Base-by-base conservation (phyloP, 2,888 invertebrate species). In the Griposia aprilina region DNA sequence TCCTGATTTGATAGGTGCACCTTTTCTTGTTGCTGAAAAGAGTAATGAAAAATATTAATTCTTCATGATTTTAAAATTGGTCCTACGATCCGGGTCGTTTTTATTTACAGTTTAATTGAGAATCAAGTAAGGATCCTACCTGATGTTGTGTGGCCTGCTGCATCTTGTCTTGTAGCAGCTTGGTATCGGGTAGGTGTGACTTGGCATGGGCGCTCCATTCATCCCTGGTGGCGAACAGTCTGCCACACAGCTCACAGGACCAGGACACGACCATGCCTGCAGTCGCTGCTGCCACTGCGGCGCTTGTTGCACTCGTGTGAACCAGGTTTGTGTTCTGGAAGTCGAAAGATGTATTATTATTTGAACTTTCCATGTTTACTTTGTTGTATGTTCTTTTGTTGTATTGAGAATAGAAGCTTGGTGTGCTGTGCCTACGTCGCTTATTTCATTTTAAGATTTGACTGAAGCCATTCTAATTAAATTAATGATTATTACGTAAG, bases 131-230 rank as follows among this genome's bases (percentile, higher is more conserved):
- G 7, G 15, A 50, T 26, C 6, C 13, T 69, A 87, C 79, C 80
- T 88, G 88, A 80, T 97, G 96, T 87, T 96, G 96, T 74, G 95
- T 93, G 8, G 96, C 94, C 81, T 97, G 96, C 83, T 97, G 96
- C 94, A 96, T 96, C 86, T 96, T 95, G 83, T 97, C 97, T 85
- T 97, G 96, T 74, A 96, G 89, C 76, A 97, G 90, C 83, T 97
- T 97, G 52, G 90, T 96, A 83, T 97, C 97, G 67, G 98, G 98
- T 84, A 98, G 94, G 92, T 98, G 98, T 80, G 97, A 97, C 95
- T 98, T 97, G 76, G 98, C 98, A 91, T 98, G 98, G 48, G 98
- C 97, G 81, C 97, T 98, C 98, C 98, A 98, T 91, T 98, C 98
- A 90, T 98, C 98, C 83, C 98, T 96, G 41, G 97, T 98, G 11